Base-by-base conservation (phyloP, 2,113 vertebrate genomes). In the pig (Sus scrofa) region DNA sequence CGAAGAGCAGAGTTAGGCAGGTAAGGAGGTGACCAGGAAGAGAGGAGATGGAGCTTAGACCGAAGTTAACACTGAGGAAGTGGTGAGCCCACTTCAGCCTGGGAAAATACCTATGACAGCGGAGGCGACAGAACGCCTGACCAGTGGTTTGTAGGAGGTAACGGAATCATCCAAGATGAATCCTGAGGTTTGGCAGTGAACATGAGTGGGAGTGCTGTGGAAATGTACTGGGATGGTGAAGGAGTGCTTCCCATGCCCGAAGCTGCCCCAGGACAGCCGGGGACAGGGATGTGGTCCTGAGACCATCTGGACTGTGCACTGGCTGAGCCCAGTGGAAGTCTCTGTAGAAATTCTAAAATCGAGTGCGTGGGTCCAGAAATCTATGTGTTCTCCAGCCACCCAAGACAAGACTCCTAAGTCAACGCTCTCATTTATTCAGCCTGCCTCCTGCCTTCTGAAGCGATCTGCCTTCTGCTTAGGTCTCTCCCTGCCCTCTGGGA, bases 271-370 rank as follows among this genome's bases (percentile, higher is more conserved):
- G 26, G 39, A 75, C 7, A 75, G 39, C 26, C 14, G 27, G 26
- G 27, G 14, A 30, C 7, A 50, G 73, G 27, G 30, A 50, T 10
- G 71, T 50, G 26, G 73, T 50, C 7, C 39, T 30, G 27, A 2
- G 73, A 75, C 39, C 7, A 30, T 50, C 7, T 75, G 73, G 39
- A 50, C 39, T 75, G 1, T 50, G 14, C 50, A 30, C 7, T 10
- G 39, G 16, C 13, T 4, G 0, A 2, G 7, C 16, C 7, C 73
- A 18, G 2, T 30, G 44, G 27, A 73, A 12, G 70, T 1, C 22
- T 73, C 26, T 75, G 30, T 1, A 30, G 26, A 75, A 27, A 75
- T 26, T 75, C 18, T 52, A 50, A 50, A 52, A 52, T 50, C 44
- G 44, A 39, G 39, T 0, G 6, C 11, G 11, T 39, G 70, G 34